Conservation (phyloP, 2,888 invertebrate species). For the Tetanocera ferruginea region DNA sequence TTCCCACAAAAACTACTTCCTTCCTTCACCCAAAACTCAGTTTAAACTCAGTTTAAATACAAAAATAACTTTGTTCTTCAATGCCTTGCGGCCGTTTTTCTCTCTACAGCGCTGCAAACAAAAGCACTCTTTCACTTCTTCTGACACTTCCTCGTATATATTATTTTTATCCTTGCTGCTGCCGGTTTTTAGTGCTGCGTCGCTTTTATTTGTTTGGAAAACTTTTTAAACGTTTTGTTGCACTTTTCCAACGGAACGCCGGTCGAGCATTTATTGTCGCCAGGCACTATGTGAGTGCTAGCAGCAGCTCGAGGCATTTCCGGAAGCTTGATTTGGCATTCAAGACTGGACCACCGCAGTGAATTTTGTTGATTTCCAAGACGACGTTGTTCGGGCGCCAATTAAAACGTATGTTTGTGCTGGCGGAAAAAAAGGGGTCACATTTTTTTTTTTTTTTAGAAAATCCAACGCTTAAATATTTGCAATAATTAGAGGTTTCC, state of each 20-base stretch:
- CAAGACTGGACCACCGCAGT: slow-evolving; percentile 29
- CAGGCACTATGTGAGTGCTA: not conserved
- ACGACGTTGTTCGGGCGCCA: slow-evolving; percentile 19
- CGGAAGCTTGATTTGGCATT: slow-evolving; percentile 19
- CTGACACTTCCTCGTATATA: not conserved
- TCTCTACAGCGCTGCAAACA: not conserved
- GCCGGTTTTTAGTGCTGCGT: not conserved
- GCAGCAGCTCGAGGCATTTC: slow-evolving; percentile 1
- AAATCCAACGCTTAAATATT: slow-evolving; percentile 1
- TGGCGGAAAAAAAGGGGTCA: not conserved
- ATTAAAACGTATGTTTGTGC: slow-evolving; percentile 28
- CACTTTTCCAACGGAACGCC: slow-evolving; percentile 1
- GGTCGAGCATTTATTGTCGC: not conserved
- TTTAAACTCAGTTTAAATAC: too few relatives aligned
- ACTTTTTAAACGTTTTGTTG: slow-evolving; percentile 33
- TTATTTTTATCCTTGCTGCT: not conserved
- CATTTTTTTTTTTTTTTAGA: not conserved
- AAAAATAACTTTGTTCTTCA: too few relatives aligned
- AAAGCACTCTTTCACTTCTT: not conserved
- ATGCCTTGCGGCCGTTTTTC: not conserved
- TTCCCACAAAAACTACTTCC: too few relatives aligned
- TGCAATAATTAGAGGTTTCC: slow-evolving; percentile 22
- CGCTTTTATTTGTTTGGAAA: not conserved
- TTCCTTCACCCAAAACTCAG: too few relatives aligned
- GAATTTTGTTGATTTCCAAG: not conserved